Base-by-base conservation (phyloP, 2,888 invertebrate genomes). In the Cyclophora punctaria region DNA sequence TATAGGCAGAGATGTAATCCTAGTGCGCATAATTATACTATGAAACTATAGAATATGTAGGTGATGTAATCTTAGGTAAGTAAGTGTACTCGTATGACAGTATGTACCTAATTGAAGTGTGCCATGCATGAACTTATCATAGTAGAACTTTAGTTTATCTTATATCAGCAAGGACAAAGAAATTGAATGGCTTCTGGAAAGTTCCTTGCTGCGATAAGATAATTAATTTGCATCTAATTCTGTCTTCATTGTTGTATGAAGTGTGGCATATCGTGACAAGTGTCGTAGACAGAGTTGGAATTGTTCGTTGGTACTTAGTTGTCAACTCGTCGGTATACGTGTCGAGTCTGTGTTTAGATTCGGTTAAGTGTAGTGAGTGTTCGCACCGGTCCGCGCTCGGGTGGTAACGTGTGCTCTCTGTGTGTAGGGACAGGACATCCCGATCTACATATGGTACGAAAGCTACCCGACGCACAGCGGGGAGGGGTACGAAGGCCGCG, bases 391-490 rank as follows among this genome's bases (percentile, higher is more conserved):
- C 45, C 34, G 49, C 59, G 51, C 35, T 51, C 60, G 51, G 58
- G 48, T 44, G 45, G 58, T 75, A 72, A 80, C 54, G 45, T 54
- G 41, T n/a, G 49, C 56, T 62, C 49, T 63, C 56, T 75, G 76
- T 83, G 80, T 81, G 83, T 91, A 97, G 96, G 97, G 96, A 81
- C 94, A 96, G 91, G 96, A 97, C 90, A 95, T 96, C 88, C 97
- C 98, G 70, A 97, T 98, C 86, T 98, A 97, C 92, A 97, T 98
- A 89, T 97, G 97, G 96, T 98, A 97, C 92, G 97, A 97, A 90
- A 96, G 96, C 82, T 98, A 98, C 90, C 97, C 97, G 68, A 96
- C 98, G 63, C 98, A 98, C 91, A 96, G 96, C 84, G 98, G 96
- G 71, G 95, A 96, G 82, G 97, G 96, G 49, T 97, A 97, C 90